These are phyloP conservation scores for Rhagologus leucostigma DNA, from an alignment of 2,113 vertebrate genomes.

Conservation along the genomic window DNA sequence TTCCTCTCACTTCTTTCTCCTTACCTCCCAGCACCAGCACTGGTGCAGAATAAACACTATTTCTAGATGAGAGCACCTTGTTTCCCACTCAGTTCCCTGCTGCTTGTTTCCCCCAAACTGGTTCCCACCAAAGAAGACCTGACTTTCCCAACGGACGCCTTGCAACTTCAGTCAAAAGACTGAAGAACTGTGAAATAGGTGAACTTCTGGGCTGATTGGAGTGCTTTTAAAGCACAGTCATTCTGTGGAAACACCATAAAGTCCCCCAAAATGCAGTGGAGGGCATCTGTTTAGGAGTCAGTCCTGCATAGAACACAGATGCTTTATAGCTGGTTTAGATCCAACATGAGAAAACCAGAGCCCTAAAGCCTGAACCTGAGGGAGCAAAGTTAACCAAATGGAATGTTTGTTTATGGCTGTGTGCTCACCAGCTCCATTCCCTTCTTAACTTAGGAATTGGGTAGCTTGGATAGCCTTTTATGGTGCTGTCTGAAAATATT, in stretches of 20 bases:
- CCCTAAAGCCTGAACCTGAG: background rate
- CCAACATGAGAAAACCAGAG: background rate
- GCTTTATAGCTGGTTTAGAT: background rate
- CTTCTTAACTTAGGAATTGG: slow-evolving; percentile 34
- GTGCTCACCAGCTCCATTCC: background rate
- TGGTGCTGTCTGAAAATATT: slow-evolving; percentile 57
- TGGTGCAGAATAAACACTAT: background rate
- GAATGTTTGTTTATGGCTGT: slow-evolving; percentile 46
- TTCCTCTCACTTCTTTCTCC: background rate
- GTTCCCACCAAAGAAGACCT: background rate
- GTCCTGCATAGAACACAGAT: background rate
- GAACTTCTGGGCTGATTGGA: background rate
- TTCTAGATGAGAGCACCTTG: background rate
- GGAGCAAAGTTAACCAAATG: slow-evolving; percentile 25
- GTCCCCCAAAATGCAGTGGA: background rate
- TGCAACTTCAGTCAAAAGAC: background rate
- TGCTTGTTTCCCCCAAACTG: background rate
- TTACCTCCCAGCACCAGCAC: background rate
- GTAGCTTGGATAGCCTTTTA: slow-evolving; percentile 58
- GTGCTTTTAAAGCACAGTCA: background rate
- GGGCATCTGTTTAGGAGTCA: background rate
- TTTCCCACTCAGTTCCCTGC: background rate
- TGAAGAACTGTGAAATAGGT: background rate
- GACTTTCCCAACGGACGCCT: background rate
- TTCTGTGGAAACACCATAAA: background rate